Base-by-base conservation (phyloP, 2,797 vertebrate genomes). In the Tamandua tetradactyla region DNA sequence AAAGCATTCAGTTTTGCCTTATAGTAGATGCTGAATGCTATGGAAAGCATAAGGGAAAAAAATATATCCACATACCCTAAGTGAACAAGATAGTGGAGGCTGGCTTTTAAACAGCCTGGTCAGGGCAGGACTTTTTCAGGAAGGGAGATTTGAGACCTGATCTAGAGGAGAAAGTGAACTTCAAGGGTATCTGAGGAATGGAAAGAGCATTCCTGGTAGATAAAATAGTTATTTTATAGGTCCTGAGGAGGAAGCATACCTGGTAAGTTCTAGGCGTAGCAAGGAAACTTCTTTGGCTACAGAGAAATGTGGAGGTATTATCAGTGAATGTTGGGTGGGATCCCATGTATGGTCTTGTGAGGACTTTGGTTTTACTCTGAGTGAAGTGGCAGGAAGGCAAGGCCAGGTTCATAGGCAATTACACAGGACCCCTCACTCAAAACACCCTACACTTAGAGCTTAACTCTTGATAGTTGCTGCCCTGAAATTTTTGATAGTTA, bases 171-270 rank as follows among this genome's bases (percentile, higher is more conserved):
- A 25, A 52, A 25, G 10, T 49, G 23, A 61, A 30, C 52, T 22
- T 55, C 55, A 37, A n/a, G 42, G 18, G 13, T 66, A 37, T 32
- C 10, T 52, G 42, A 35, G 14, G 40, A 74, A 30, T 7, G 59
- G 23, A 55, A 85, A 66, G 57, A 40, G 22, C 1, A 30, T 74
- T 75, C 35, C 1, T 4, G 57, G 9, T 20, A 78, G 13, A 20
- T 10, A 35, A n/a, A 14, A 55, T 3, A 15, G 23, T 2, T 40
- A 40, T 3, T 23, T 25, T 12, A 1, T 40, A 18, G 5, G 3
- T 20, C 11, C 7, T 30, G 10, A 37, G 76, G 30, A 42, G 15
- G 22, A 30, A 35, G 7, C 9, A 17, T 27, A 57, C 5, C n/a
- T 42, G 27, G 30, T 5, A 9, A 42, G 22, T 52, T 61, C 69